Conservation (phyloP, 2,113 vertebrate species). For the Gracilinanus agilis region DNA sequence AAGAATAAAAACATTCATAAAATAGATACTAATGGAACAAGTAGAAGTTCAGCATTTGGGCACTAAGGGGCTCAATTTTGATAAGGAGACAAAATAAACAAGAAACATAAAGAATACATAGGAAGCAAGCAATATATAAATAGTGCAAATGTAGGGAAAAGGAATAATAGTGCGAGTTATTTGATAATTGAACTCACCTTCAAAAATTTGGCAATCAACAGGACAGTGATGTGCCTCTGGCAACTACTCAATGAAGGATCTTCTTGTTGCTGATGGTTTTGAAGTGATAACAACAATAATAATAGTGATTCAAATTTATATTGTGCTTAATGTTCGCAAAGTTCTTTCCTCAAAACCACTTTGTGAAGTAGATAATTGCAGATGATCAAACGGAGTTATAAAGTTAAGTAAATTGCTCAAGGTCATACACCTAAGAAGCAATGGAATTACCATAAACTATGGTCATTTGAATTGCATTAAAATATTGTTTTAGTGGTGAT, state of each 20-base stretch:
- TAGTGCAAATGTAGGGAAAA: background rate
- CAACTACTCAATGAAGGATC: background rate
- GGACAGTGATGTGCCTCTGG: background rate
- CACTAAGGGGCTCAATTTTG: background rate
- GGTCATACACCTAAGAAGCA: background rate
- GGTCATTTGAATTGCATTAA: background rate
- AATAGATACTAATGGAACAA: background rate
- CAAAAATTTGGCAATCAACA: background rate
- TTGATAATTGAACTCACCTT: background rate
- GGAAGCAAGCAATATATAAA: background rate
- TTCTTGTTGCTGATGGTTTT: background rate
- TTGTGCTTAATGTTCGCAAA: background rate
- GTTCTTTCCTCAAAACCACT: background rate
- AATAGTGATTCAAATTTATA: background rate
- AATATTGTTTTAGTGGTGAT: background rate
- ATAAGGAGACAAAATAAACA: background rate
- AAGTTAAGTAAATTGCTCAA: background rate
- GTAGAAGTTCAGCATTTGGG: background rate
- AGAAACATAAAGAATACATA: background rate
- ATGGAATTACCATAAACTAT: background rate
- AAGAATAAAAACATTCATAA: conserved; percentile 10
- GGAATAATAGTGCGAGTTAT: background rate
- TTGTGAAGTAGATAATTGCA: background rate
- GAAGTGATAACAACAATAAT: background rate
- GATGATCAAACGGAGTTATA: background rate